Base-by-base conservation (phyloP, 2,797 vertebrate species). In the Lagorchestes hirsutus region DNA sequence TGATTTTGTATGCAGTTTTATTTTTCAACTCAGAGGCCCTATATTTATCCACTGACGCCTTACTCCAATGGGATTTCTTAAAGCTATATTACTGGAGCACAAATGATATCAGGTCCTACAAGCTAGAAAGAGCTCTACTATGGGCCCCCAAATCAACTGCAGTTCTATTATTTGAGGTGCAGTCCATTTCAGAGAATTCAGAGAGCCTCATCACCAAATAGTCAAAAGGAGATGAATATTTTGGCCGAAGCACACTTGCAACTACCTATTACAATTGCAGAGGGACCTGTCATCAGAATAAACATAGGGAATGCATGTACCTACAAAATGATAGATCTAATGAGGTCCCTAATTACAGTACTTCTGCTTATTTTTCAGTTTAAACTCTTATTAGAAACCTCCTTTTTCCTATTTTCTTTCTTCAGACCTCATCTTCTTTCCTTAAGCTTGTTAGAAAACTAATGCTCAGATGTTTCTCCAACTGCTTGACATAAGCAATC, bases 1-100 rank as follows among this genome's bases (percentile, higher is more conserved):
- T 82, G n/a, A 82, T 82, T 82, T 82, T 82, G 67, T 40, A 82
- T 82, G n/a, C n/a, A 82, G 67, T 82, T 82, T 82, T 46, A 82
- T 82, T 82, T 82, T 82, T 82, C 16, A 82, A 82, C 67, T 82
- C n/a, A 82, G 18, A 82, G 22, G 18, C 67, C 62, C 62, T 74
- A 74, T 74, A n/a, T n/a, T 74, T 74, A 74, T 74, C 67, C 18
- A 46, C 29, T 82, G n/a, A 82, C 24, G n/a, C 40, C 67, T 46
- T 82, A 82, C 67, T 82, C n/a, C n/a, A 74, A 74, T 22, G n/a
- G 16, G n/a, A 40, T 40, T 74, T 74, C 67, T 74, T 74, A 74
- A 74, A 74, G 67, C 62, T 67, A 1, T n/a, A 67, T 67, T 67
- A n/a, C 34, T 31, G 18, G 14, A 67, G 14, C 16, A 74, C 16